Evolutionary conservation across 2,113 vertebrate genomes (phyloP).

Genomic region (Serinus canaria): DNA sequence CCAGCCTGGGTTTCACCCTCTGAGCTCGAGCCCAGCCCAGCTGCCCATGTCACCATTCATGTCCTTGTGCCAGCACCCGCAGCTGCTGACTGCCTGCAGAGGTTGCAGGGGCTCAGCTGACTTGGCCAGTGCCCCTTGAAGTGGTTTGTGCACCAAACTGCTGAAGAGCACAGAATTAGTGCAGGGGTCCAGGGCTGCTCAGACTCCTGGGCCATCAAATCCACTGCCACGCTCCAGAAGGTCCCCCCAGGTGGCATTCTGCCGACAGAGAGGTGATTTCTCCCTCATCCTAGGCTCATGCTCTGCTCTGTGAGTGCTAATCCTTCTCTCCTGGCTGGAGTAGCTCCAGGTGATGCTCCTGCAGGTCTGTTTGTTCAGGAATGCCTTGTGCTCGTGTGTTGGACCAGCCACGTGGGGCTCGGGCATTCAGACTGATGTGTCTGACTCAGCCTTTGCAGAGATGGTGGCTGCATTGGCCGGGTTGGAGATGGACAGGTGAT

Average conservation of each 20-base stretch:
- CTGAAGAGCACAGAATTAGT: neutral
- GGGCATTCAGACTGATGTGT: neutral
- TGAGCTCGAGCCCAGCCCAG: neutral
- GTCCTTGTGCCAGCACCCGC: neutral
- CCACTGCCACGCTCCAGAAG: neutral
- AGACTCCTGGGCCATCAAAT: neutral
- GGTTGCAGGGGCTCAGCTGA: neutral
- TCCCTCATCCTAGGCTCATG: neutral
- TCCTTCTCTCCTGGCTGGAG: neutral
- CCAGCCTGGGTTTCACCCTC: neutral
- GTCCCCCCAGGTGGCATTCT: neutral
- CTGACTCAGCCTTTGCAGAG: neutral
- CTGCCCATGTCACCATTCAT: neutral
- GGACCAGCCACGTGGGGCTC: neutral
- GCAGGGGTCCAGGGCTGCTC: neutral
- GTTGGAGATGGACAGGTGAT: neutral
- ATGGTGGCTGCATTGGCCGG: neutral
- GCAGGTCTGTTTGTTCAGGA: neutral
- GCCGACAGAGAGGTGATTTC: neutral
- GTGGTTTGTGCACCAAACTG: neutral
- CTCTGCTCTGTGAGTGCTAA: neutral
- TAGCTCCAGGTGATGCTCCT: neutral
- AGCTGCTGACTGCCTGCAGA: neutral
- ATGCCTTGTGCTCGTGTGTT: neutral
- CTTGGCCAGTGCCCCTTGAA: neutral